Evolutionary conservation across 2,797 vertebrate species (phyloP).

Genomic region (Etheostoma nigrum): DNA sequence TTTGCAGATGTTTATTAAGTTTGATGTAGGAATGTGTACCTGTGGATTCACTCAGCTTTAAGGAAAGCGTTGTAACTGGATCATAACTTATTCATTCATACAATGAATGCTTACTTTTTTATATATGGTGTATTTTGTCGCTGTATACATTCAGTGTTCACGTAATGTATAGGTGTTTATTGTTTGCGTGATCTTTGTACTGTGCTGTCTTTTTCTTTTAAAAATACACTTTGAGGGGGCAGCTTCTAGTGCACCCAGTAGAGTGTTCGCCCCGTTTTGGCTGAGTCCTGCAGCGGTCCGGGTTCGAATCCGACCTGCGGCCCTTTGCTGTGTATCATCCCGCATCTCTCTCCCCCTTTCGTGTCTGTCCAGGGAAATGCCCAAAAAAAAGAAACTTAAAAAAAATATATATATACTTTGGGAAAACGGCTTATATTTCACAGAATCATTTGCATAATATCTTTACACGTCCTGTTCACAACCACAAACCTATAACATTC

Average conservation of each 20-base stretch:
- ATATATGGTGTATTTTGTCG: neutral
- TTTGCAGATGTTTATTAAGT: neutral
- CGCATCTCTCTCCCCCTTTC: too few relatives aligned
- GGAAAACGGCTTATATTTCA: conserved; percentile 85
- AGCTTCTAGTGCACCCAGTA: conserved; percentile 64
- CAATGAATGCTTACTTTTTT: neutral
- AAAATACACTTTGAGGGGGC: conserved; percentile 79
- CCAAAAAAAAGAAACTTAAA: too few relatives aligned
- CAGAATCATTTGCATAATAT: conserved; percentile 89
- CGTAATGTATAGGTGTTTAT: neutral
- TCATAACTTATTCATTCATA: conserved; percentile 1
- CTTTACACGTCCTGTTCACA: neutral
- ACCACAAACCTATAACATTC: conserved; percentile 85
- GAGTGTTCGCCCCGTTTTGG: too few relatives aligned
- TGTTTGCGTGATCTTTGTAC: neutral
- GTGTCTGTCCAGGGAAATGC: too few relatives aligned
- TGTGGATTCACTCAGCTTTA: neutral
- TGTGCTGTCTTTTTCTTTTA: neutral
- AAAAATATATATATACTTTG: conserved; percentile 63
- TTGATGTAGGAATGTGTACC: neutral
- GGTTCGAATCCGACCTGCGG: too few relatives aligned
- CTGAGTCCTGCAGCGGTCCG: too few relatives aligned
- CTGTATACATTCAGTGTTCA: conserved; percentile 3
- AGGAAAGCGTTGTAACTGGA: neutral
- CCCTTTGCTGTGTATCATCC: too few relatives aligned